Conservation (phyloP, 2,113 vertebrate species). For the Sialia sialis region DNA sequence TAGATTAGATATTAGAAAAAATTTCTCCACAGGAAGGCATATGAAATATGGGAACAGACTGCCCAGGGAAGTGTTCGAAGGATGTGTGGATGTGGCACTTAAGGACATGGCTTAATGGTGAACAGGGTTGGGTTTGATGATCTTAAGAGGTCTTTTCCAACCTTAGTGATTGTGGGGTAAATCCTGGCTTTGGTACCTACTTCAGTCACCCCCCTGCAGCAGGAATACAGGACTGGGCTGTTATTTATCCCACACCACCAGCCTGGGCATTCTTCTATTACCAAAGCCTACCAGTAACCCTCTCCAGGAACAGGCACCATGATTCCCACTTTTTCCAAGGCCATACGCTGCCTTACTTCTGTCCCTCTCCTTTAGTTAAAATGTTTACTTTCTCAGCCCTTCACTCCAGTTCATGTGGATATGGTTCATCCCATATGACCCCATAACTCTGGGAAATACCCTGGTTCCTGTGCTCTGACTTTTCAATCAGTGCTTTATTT, state of each 20-base stretch:
- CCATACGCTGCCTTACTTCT: not conserved
- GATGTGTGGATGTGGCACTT: not conserved
- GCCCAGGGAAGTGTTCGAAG: not conserved
- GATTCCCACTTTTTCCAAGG: not conserved
- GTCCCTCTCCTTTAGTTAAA: not conserved
- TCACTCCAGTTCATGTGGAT: fast-evolving
- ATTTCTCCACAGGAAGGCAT: not conserved
- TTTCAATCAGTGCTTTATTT: not conserved
- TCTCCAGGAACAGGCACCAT: not conserved
- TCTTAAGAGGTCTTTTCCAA: not conserved
- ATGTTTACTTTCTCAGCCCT: not conserved
- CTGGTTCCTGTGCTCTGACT: not conserved
- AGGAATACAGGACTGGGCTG: not conserved
- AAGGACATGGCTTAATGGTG: not conserved
- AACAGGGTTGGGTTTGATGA: not conserved
- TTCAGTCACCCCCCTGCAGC: not conserved
- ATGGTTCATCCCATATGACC: not conserved
- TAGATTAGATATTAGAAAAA: not conserved
- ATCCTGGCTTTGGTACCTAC: not conserved
- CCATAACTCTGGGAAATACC: not conserved
- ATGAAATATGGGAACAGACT: not conserved
- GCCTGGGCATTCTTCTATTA: no score
- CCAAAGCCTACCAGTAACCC: fast-evolving
- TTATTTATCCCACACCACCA: not conserved
- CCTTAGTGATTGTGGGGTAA: not conserved